A percentile compares a stretch with the other conserved stretches of the same genome.
phyloP scores from a whole-genome alignment of 2,797 vertebrate genomes.

The Chromis chromis region DNA sequence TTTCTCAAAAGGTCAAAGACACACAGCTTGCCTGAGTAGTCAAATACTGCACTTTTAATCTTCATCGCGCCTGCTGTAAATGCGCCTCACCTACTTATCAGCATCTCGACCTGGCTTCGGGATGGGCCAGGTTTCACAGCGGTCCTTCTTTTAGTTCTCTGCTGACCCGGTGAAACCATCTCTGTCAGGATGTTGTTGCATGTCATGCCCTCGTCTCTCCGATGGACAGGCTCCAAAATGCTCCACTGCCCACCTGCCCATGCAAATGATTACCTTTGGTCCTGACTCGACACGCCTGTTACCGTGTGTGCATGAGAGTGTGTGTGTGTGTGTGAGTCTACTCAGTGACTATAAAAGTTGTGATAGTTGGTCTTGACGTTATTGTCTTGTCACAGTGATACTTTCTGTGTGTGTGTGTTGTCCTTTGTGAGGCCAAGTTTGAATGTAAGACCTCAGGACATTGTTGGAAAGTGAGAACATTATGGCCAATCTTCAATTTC shows the following conservation, averaged over 20 bases:
- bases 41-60: slow-evolving; percentile 27
- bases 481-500: too few species aligned
- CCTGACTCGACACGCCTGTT: not conserved
- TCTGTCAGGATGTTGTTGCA: slow-evolving; percentile 36
- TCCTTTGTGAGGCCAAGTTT: too few species aligned
- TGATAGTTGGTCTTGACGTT: not conserved
- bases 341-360: too few species aligned
- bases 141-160: slow-evolving; percentile 18
- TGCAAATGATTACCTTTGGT: slow-evolving; percentile 46
- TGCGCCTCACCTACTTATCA: not conserved
- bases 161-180: slow-evolving; percentile 26
- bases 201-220: slow-evolving; percentile 36
- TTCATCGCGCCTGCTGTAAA: slow-evolving; percentile 18
- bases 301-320: not conserved
- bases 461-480: too few species aligned
- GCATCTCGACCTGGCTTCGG: slow-evolving; percentile 28
- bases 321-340: not conserved
- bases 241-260: slow-evolving; percentile 39
- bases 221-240: slow-evolving; percentile 19
- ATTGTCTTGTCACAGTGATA: not conserved
- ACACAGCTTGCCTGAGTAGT: slow-evolving; percentile 24
- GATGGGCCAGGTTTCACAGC: slow-evolving; percentile 2
- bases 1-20: slow-evolving; percentile 34
- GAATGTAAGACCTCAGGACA: too few species aligned
- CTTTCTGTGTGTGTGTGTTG: not conserved